Base-by-base conservation (phyloP, 53 echinoderm and acorn worm genomes). In the Luidia sarsii region DNA sequence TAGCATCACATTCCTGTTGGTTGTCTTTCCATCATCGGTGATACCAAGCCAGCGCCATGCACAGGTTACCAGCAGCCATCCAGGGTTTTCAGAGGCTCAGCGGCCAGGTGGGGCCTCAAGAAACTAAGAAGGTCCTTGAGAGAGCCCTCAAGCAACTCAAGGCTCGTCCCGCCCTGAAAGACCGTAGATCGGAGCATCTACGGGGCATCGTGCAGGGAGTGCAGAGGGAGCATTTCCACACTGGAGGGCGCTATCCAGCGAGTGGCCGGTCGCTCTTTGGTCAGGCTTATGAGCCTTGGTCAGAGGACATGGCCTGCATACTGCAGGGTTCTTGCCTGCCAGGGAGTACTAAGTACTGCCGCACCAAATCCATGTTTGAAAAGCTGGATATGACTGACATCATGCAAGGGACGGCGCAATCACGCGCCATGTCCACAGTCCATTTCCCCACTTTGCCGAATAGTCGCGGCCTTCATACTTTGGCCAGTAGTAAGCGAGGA, bases 321-420 rank as follows among this genome's bases (percentile, higher is more conserved):
- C 85, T 97, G n/a, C 97, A 93, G 57, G 93, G 97, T 24, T 91
- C 86, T 46, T 97, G 93, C 37, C 77, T 97, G 20, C 97, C 97
- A 2, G 97, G 97, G 2, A 97, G 97, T 53, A 97, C 93, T 38
- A 85, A 83, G 30, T 97, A 93, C 71, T 97, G 96, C 79, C 80
- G 91, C 6, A 94, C 97, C 22, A 83, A 81, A 41, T 93, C 93
- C 74, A 93, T 93, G 96, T 96, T 97, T 84, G 89, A 89, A 18
- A 90, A 89, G 23, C 50, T 94, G 35, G 85, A 82, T 3, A 61
- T 91, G 6, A 10, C 56, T 0, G 97, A 97, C 50, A 67, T 93
- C 56, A 77, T 81, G 61, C 97, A 97, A 77, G 80, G 89, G 15
- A 28, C 25, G 53, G 14, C 57, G 4, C 65, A 45, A 27, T 25